Evolutionary conservation across 2,113 vertebrate species (phyloP).

Genomic region (Aptenodytes forsteri): DNA sequence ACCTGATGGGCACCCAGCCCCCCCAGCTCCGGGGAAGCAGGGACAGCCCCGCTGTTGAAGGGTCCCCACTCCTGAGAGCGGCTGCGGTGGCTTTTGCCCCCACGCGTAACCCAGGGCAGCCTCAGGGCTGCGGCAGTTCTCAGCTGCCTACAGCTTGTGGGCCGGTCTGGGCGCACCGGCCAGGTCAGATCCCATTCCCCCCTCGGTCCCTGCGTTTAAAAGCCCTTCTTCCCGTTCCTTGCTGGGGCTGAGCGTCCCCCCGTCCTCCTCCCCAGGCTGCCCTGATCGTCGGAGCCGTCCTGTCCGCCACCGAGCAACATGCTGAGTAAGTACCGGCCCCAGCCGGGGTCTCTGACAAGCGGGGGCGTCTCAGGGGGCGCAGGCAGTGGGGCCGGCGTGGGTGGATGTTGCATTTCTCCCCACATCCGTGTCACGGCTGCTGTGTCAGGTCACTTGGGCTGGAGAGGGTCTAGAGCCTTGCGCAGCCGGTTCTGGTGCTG

Average conservation of each 20-base stretch:
- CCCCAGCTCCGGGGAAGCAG: not conserved
- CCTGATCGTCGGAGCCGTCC: not conserved
- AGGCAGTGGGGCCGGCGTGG: accelerated
- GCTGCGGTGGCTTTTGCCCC: not conserved
- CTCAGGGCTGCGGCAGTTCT: not conserved
- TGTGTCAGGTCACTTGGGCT: not conserved
- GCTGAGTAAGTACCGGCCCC: not conserved
- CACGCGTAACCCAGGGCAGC: accelerated
- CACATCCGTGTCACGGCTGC: accelerated
- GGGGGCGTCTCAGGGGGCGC: accelerated
- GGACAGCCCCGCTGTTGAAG: not conserved
- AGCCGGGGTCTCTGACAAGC: accelerated
- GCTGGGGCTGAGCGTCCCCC: not conserved
- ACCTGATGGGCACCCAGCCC: accelerated
- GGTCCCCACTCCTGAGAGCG: not conserved
- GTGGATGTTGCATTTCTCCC: accelerated
- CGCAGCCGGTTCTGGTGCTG: not conserved
- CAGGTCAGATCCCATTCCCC: not conserved
- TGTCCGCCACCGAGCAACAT: not conserved
- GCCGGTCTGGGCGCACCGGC: accelerated
- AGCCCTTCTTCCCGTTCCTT: not conserved
- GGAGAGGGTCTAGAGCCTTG: not conserved
- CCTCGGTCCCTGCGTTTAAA: accelerated
- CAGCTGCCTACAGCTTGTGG: not conserved
- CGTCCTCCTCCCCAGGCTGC: not conserved